These are phyloP conservation scores for Pseudomyrmex flavicornis DNA, from an alignment of 1,140 invertebrate genomes.

Conservation along the genomic window DNA sequence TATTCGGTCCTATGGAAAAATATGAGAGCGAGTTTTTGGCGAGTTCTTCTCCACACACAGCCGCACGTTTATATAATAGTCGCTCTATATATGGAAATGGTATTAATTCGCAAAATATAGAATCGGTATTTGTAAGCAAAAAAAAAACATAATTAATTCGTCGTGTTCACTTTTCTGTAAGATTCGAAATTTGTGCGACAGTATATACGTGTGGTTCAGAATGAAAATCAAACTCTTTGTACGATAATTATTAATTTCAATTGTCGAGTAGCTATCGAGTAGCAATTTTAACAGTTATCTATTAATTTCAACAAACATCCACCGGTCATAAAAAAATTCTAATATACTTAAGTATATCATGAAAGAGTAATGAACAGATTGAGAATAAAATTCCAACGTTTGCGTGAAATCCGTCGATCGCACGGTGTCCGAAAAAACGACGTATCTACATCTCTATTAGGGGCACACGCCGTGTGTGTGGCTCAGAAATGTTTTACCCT, in stretches of 20 bases:
- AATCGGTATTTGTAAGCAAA: slow-evolving; percentile 13
- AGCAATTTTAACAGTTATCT: no score
- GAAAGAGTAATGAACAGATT: slow-evolving; percentile 27
- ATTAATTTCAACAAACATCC: slow-evolving; percentile 20
- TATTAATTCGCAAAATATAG: slow-evolving; percentile 9
- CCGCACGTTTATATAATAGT: slow-evolving; percentile 1
- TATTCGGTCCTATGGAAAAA: slow-evolving; percentile 58
- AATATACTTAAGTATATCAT: slow-evolving; percentile 22
- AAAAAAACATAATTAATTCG: slow-evolving; percentile 31
- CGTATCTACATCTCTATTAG: slow-evolving; percentile 37
- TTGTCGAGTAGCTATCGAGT: background rate
- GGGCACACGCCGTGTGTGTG: slow-evolving; percentile 2
- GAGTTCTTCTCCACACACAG: background rate
- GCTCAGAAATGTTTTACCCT: slow-evolving; percentile 63
- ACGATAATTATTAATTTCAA: background rate
- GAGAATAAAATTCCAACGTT: slow-evolving; percentile 36
- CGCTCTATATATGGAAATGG: background rate
- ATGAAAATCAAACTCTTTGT: slow-evolving; percentile 2
- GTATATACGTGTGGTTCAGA: background rate
- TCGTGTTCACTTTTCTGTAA: no score
- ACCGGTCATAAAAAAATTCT: background rate
- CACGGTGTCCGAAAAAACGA: background rate
- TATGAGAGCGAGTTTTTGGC: slow-evolving; percentile 52
- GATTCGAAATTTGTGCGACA: background rate
- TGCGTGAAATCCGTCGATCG: slow-evolving; percentile 19